These are phyloP conservation scores for Poecilia wingei DNA, from an alignment of 2,797 vertebrate species.

Conservation along the genomic window DNA sequence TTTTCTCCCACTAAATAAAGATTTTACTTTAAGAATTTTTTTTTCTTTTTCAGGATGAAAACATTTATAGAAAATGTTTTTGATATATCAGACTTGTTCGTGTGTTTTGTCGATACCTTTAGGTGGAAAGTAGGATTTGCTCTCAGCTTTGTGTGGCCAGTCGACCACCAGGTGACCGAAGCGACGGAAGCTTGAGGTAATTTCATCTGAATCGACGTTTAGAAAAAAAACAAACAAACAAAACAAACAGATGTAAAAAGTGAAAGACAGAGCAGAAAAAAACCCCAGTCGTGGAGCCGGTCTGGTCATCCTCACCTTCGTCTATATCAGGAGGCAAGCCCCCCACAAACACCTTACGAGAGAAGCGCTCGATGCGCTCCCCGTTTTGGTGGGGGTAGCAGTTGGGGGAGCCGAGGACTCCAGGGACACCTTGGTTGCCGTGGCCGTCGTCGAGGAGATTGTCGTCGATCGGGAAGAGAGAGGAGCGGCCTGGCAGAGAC, in stretches of 20 bases:
- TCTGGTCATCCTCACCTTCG: slow-evolving; percentile 83
- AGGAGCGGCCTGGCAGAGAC: slow-evolving; percentile 88
- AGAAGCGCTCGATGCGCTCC: slow-evolving; percentile 95
- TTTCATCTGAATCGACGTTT: slow-evolving; percentile 86
- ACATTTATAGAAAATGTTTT: background rate
- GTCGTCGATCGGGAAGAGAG: slow-evolving; percentile 97
- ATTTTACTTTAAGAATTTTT: background rate
- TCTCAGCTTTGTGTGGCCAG: slow-evolving; percentile 99
- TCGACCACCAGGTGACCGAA: slow-evolving; percentile 98
- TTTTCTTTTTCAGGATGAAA: no score
- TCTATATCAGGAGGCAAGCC: slow-evolving; percentile 97
- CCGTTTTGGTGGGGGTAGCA: slow-evolving; percentile 97
- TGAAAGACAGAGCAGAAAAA: background rate
- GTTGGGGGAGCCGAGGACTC: slow-evolving; percentile 89
- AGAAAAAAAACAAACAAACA: background rate
- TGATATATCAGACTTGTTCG: background rate
- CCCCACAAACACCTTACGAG: slow-evolving; percentile 97
- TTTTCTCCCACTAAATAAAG: background rate
- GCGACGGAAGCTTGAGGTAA: slow-evolving; percentile 96
- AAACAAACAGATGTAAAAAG: background rate
- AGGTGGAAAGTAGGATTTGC: slow-evolving; percentile 98
- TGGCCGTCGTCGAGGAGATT: slow-evolving; percentile 94
- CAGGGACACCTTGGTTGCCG: slow-evolving; percentile 88
- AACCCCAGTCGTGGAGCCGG: background rate
- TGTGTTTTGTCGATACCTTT: slow-evolving; percentile 87